These are phyloP conservation scores for Leucosticte australis DNA, from an alignment of 2,113 vertebrate species.

Conservation along the genomic window DNA sequence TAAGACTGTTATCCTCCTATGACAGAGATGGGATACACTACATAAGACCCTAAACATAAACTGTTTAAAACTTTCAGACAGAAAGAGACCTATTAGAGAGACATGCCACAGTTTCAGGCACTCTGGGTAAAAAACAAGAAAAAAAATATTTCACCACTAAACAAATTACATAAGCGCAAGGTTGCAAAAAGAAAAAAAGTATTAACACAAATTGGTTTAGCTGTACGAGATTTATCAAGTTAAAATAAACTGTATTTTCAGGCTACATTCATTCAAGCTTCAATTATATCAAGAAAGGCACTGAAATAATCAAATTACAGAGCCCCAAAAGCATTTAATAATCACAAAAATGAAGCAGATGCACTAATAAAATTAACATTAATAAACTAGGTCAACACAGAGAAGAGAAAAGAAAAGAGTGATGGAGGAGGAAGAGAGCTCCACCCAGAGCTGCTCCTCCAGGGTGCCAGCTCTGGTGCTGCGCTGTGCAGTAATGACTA, in stretches of 20 bases:
- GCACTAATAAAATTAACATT: slow-evolving; percentile 55
- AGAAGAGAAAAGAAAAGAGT: slow-evolving; percentile 9
- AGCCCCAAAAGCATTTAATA: slow-evolving; percentile 63
- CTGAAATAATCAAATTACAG: slow-evolving; percentile 62
- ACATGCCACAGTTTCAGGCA: background rate
- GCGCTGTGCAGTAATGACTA: background rate
- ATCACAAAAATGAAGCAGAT: slow-evolving; percentile 49
- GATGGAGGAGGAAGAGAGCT: slow-evolving; percentile 25
- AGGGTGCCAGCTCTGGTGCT: background rate
- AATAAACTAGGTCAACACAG: slow-evolving; percentile 53
- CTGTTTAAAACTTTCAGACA: background rate
- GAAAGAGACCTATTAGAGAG: background rate
- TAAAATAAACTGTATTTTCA: slow-evolving; percentile 61
- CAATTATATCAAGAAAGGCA: slow-evolving; percentile 41
- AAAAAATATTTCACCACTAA: background rate
- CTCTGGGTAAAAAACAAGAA: background rate
- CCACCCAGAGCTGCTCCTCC: slow-evolving; percentile 12
- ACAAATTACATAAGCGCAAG: slow-evolving; percentile 45
- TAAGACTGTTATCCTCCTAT: background rate
- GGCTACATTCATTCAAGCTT: slow-evolving; percentile 39
- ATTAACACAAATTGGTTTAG: slow-evolving; percentile 60
- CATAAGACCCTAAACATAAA: background rate
- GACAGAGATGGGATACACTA: background rate
- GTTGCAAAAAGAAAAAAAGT: slow-evolving; percentile 17
- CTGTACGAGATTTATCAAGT: slow-evolving; percentile 53